Evolutionary conservation across 2,797 vertebrate species (phyloP).

Genomic region (Amblyopsis hoosieri): DNA sequence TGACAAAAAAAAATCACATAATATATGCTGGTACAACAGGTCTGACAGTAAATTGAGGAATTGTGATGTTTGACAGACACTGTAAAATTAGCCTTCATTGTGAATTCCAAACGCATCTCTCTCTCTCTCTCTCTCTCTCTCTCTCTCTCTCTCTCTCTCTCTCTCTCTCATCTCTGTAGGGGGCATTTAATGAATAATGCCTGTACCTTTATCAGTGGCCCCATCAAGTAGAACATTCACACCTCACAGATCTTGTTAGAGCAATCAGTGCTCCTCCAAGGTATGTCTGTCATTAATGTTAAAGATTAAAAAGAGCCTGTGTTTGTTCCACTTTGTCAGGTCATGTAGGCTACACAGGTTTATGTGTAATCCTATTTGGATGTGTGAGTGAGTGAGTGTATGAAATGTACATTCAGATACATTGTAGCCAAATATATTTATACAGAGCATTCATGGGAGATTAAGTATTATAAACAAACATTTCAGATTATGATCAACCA

Average conservation of each 20-base stretch:
- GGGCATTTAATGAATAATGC: too few relatives aligned
- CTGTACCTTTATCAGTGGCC: too few relatives aligned
- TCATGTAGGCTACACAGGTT: slow-evolving; percentile 49
- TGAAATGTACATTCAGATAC: slow-evolving; percentile 27
- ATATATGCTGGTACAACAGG: neutral
- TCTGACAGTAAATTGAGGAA: neutral
- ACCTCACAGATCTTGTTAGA: slow-evolving; percentile 17
- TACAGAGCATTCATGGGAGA: neutral
- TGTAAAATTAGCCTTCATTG: neutral
- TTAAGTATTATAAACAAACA: neutral
- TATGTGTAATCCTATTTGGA: slow-evolving; percentile 67
- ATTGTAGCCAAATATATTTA: slow-evolving; percentile 3
- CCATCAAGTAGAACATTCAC: slow-evolving; percentile 22
- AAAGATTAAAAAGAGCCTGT: slow-evolving; percentile 40
- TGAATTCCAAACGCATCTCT: neutral
- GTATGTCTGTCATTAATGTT: slow-evolving; percentile 24
- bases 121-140: too few relatives aligned
- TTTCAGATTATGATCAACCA: neutral
- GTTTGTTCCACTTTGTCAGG: slow-evolving; percentile 16
- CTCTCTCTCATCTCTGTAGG: neutral
- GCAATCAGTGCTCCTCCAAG: slow-evolving; percentile 24
- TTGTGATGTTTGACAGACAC: neutral
- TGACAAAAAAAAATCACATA: neutral
- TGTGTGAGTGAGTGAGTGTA: neutral
- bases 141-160: too few relatives aligned